phyloP scores from a whole-genome alignment of 2,113 vertebrate species.

The Abramis brama region DNA sequence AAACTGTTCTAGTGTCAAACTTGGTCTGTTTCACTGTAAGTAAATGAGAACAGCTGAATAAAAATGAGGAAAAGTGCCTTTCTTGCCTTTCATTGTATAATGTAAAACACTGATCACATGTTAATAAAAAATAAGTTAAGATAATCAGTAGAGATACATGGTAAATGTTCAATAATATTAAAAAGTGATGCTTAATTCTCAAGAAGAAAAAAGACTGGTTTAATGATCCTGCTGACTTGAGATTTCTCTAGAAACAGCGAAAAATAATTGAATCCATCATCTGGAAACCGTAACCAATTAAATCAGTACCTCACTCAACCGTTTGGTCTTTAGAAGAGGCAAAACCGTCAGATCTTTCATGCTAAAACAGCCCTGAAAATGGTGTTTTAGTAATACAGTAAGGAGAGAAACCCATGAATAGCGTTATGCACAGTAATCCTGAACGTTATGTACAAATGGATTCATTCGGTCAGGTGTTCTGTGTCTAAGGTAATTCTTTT shows the following conservation, averaged over 20 bases:
- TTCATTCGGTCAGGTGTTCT: constrained; percentile 42
- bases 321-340: background rate
- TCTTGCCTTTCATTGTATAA: constrained; percentile 50
- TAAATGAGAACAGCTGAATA: constrained; percentile 71
- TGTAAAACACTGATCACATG: constrained; percentile 60
- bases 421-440: constrained; percentile 58
- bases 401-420: constrained; percentile 50
- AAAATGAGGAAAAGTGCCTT: constrained; percentile 68
- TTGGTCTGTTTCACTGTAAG: constrained; percentile 47
- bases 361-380: background rate
- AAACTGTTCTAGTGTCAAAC: constrained; percentile 50
- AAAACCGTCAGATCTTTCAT: background rate
- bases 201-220: constrained; percentile 26
- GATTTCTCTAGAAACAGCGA: background rate
- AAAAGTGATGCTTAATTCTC: constrained; percentile 41
- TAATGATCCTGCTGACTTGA: background rate
- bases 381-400: constrained; percentile 29
- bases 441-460: constrained; percentile 66
- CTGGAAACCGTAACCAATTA: background rate
- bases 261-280: constrained; percentile 30
- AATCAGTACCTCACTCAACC: background rate
- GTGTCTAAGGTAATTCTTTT: constrained; percentile 46
- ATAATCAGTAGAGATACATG: constrained; percentile 44
- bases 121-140: constrained; percentile 54
- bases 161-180: constrained; percentile 59